Base-by-base conservation (phyloP, 2,888 invertebrate genomes). In the Stenodera caucasica region DNA sequence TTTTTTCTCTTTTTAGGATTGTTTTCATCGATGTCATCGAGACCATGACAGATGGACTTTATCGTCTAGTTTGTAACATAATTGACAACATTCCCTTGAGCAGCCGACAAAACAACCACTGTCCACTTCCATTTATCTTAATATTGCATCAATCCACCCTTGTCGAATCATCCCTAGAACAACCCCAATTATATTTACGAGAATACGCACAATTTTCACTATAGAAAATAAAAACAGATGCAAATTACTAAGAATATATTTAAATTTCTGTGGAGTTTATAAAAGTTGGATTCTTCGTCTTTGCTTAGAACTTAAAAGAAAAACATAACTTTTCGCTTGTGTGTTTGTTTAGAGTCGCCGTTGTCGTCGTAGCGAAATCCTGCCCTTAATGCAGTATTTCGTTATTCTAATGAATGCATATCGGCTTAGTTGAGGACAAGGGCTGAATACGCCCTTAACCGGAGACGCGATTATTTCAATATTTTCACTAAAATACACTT, bases 361-460 rank as follows among this genome's bases (percentile, higher is more conserved):
- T 12, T n/a, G n/a, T n/a, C n/a, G n/a, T n/a, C 45, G 45, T 45
- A 21, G 11, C 45, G 11, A 15, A 73, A 74, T 73, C 72, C 11
- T 72, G 68, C 70, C 72, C 73, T 72, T 75, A 75, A 75, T 74
- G 75, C 76, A 75, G 71, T 73, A 73, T 73, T 76, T 76, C 76
- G 74, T 76, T 75, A 77, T 77, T 76, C 77, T 77, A 77, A 77
- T 77, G 76, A 77, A 77, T 77, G 76, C 75, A 77, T 75, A 77
- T 76, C 76, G 75, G 76, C 75, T 77, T 77, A 77, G 71, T 63
- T 61, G 67, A 61, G 66, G 64, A 60, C 63, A 61, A 29, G 55
- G 53, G 35, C 57, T 8, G 33, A 21, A 11, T 45, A 4, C 45
- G 21, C 21, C 21, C n/a, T n/a, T 40, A 18, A 18, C 18, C n/a